Conservation (phyloP, 2,888 invertebrate genomes). For the Lithophane ornitopus region DNA sequence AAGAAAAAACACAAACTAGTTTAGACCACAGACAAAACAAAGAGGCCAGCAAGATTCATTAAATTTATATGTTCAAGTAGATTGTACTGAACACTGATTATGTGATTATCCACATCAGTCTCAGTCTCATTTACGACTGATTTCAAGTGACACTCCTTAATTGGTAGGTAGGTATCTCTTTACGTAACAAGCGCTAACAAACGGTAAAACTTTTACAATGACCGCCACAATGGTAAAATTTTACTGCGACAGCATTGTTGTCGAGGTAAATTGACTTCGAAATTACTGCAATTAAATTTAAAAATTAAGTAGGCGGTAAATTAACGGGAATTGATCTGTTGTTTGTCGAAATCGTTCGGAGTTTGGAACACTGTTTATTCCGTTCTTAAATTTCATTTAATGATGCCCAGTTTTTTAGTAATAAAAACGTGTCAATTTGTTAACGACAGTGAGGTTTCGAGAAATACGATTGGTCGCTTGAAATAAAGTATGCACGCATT, state of each 20-base stretch:
- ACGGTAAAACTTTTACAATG: constrained; percentile 60
- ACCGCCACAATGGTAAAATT: constrained; percentile 62
- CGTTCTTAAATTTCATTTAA: constrained; percentile 79
- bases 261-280: constrained; percentile 69
- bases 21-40: background rate
- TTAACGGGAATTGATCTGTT: constrained; percentile 79
- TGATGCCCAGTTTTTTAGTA: constrained; percentile 72
- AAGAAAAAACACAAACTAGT: background rate
- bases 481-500: constrained; percentile 65
- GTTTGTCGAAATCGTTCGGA: constrained; percentile 74
- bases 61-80: background rate
- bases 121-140: constrained; percentile 33
- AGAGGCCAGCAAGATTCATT: background rate
- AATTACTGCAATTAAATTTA: constrained; percentile 81
- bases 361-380: constrained; percentile 71
- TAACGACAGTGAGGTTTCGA: constrained; percentile 72
- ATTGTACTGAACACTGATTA: constrained; percentile 5
- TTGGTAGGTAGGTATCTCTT: constrained; percentile 66
- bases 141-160: constrained; percentile 73
- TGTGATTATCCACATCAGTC: constrained; percentile 33
- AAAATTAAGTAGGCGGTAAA: constrained; percentile 82
- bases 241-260: constrained; percentile 70
- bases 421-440: constrained; percentile 82
- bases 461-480: constrained; percentile 70
- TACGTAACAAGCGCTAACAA: constrained; percentile 49